phyloP scores from a whole-genome alignment of 1,140 invertebrate genomes.

The Ephestia elutella region DNA sequence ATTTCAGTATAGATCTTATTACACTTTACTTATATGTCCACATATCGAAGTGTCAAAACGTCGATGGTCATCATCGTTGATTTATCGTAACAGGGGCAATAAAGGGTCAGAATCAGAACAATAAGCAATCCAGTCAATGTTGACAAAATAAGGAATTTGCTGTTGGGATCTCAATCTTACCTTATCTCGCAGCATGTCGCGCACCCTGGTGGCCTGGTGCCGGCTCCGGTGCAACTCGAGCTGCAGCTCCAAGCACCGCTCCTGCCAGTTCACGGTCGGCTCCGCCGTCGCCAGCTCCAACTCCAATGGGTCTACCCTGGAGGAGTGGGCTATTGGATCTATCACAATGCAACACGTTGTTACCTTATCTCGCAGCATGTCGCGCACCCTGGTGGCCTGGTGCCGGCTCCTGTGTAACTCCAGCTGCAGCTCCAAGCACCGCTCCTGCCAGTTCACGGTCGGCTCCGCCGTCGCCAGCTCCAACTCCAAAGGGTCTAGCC shows the following conservation, averaged over 20 bases:
- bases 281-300: constrained; percentile 63
- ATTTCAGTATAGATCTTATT: too few relatives aligned
- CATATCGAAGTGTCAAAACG: too few relatives aligned
- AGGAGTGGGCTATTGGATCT: constrained; percentile 54
- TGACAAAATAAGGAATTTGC: too few relatives aligned
- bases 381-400: constrained; percentile 87
- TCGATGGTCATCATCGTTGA: too few relatives aligned
- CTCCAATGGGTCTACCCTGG: constrained; percentile 70
- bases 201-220: constrained; percentile 87
- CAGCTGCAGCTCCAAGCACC: constrained; percentile 86
- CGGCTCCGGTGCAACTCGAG: constrained; percentile 87
- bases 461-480: constrained; percentile 59
- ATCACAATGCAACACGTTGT: too few relatives aligned
- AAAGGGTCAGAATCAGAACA: too few relatives aligned
- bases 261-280: constrained; percentile 84
- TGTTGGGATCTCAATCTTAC: too few relatives aligned
- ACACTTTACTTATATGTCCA: too few relatives aligned
- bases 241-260: constrained; percentile 87
- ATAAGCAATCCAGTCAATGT: too few relatives aligned
- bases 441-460: constrained; percentile 86
- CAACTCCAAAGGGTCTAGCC: constrained; percentile 72
- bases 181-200: constrained; percentile 80
- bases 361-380: constrained; percentile 91
- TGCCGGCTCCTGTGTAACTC: constrained; percentile 87
- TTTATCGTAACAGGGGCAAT: too few relatives aligned